Evolutionary conservation across 2,888 invertebrate genomes (phyloP).

Genomic region (Caenorhabditis zanzibari): DNA sequence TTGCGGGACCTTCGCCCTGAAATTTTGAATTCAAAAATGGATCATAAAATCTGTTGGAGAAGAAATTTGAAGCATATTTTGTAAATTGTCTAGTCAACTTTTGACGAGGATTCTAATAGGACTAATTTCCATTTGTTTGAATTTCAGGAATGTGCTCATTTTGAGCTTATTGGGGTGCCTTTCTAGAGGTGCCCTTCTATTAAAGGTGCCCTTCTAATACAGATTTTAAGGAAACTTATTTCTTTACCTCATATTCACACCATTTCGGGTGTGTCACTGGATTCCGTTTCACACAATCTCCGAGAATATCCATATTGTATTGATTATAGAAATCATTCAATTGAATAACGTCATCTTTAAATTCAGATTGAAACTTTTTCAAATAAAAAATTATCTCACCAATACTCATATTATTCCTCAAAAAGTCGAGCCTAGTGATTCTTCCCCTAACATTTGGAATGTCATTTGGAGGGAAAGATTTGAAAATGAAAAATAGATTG

Average conservation of each 20-base stretch:
- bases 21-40: too few species aligned
- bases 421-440: neutral
- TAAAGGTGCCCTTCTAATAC: too few species aligned
- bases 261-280: slow-evolving; percentile 16
- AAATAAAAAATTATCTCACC: neutral
- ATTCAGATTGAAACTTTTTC: too few species aligned
- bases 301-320: slow-evolving; percentile 1
- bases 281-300: slow-evolving; percentile 8
- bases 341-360: neutral
- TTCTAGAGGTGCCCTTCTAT: too few species aligned
- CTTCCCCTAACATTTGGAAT: neutral
- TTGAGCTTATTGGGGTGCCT: too few species aligned
- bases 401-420: neutral
- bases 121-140: neutral
- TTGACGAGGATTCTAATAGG: too few species aligned
- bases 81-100: too few species aligned
- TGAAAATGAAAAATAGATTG: neutral
- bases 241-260: slow-evolving; percentile 23
- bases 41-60: too few species aligned
- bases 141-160: too few species aligned
- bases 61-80: neutral
- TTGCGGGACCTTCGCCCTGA: neutral
- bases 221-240: too few species aligned
- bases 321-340: slow-evolving; percentile 6
- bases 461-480: neutral